Evolutionary conservation across 2,888 invertebrate genomes (phyloP), one percentile per base, ranked within the genome.

Genomic region (Pristionchus mayeri): DNA sequence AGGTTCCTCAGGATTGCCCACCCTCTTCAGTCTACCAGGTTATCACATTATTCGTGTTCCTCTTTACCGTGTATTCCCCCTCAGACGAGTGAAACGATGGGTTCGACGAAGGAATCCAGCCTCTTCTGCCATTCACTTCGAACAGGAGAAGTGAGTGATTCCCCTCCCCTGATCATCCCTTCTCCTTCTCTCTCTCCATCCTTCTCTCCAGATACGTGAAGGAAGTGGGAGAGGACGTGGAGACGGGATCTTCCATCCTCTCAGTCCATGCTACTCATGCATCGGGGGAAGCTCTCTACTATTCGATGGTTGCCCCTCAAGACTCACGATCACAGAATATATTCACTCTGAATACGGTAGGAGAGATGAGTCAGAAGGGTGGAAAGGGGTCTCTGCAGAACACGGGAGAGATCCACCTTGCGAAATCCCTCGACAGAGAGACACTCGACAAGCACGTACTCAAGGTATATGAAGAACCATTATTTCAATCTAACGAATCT

Each of bases 221-320:
- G 84, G 91, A 92, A 48, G 71, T 92, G 11, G 84, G 87, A 30
- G 92, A 92, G 86, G 90, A 91, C 84, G 87, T 88, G 34, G 84
- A 87, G 37, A 87, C 91, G 21, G 87, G 88, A 18, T 87, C 88
- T 0, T 50, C 88, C 3, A 88, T 92, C 6, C 88, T 89, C 44
- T 87, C 87, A 24, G 89, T 92, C 11, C 86, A 88, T 37, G 92
- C 91, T 3, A 87, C 87, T 18, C 90, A 91, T 78, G 90, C 89
- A 4, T 85, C 87, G 16, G 86, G 88, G 48, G 89, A 89, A 79
- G 89, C 90, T 6, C 86, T 92, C 34, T 92, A 91, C 86, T 92
- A 92, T 85, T 89, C 90, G 11, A 90, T 92, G 90, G 86, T 88
- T 24, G 91, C 91, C 24, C 92, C 92, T 44, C 91, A 92, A 84